Conservation (phyloP, 2,113 vertebrate species). For the Brachypodius melanocephalos region DNA sequence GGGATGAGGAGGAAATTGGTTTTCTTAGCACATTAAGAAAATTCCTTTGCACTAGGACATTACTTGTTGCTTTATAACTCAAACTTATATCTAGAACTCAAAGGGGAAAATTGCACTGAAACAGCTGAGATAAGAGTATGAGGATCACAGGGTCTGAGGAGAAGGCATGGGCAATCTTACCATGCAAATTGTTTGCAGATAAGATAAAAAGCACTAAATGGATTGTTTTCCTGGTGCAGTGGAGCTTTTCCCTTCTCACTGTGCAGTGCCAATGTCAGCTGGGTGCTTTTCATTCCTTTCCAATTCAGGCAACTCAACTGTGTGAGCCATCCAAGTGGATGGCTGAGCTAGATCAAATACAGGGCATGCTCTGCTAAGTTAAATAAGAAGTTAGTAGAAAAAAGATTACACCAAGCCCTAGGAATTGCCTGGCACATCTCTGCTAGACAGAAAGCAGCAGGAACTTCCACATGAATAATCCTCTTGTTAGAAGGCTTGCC, state of each 20-base stretch:
- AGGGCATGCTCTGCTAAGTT: background rate
- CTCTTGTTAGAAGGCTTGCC: background rate
- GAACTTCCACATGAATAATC: background rate
- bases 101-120: background rate
- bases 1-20: background rate
- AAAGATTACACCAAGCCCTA: background rate
- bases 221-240: background rate
- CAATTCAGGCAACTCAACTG: background rate
- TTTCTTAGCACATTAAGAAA: background rate
- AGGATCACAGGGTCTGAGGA: background rate
- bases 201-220: conserved; percentile 31
- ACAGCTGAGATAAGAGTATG: background rate
- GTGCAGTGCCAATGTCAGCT: background rate
- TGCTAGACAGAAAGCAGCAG: background rate
- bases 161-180: background rate
- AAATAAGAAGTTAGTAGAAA: background rate
- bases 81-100: background rate
- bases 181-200: background rate
- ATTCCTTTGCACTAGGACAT: background rate
- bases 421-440: background rate
- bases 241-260: background rate
- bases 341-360: conserved; percentile 1
- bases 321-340: conserved; percentile 7
- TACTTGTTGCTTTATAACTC: background rate
- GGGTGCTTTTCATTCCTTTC: conserved; percentile 39